Base-by-base conservation (phyloP, 2,113 vertebrate species). In the Pseudonaja textilis region DNA sequence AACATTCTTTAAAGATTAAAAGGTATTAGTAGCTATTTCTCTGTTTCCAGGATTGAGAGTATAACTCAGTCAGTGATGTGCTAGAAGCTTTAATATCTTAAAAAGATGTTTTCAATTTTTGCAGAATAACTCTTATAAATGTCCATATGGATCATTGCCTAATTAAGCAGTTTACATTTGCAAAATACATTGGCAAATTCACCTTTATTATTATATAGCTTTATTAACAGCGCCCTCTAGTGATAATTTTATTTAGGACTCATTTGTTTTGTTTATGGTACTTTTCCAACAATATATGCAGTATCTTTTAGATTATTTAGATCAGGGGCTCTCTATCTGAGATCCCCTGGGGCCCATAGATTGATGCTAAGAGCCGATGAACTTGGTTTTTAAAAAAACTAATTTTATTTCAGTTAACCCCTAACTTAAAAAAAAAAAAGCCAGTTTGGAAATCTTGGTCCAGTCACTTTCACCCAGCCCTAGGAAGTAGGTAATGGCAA, bases 161-260 rank as follows among this genome's bases (percentile, higher is more conserved):
- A 3, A 5, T 96, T 93, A 95, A 94, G 93, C 95, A 0, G 92
- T 95, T 94, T 59, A 54, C 91, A 54, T 54, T 45, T 91, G 87
- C 25, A 81, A 81, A 81, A 18, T 81, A 57, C 26, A 4, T 89
- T 59, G 90, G 0, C 0, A 42, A 18, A 57, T 59, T 23, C 34
- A 23, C 29, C 1, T 91, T 88, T 93, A 23, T 22, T 95, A 0
- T 59, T 29, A 45, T 90, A 86, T 94, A 95, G 88, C 56, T 50
- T 61, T 95, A 95, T 95, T 93, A 93, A 95, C 93, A 96, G 93
- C 95, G 95, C 96, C 97, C 97, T 96, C 97, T 97, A 97, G 96
- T 94, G 97, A 91, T 94, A 2, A 55, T 92, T 93, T 89, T 85
- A 90, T 45, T 55, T 0, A n/a, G 64, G 47, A 52, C 5, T 45